phyloP scores from a whole-genome alignment of 1,140 invertebrate genomes.

The Leptopilina boulardi region DNA sequence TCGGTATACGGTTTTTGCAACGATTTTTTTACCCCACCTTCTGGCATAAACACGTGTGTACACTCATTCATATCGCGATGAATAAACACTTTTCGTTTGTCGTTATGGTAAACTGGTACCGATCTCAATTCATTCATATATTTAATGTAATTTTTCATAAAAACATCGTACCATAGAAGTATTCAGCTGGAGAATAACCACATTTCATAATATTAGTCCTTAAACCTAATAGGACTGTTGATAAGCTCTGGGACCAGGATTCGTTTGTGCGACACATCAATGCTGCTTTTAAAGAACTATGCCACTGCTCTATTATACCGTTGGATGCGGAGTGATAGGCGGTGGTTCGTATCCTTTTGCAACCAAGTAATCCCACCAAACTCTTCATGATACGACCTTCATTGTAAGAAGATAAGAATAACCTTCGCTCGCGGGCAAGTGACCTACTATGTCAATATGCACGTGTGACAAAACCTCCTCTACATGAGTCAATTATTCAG shows the following conservation, averaged over 20 bases:
- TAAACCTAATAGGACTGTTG: slow-evolving; percentile 36
- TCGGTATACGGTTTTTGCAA: slow-evolving; percentile 13
- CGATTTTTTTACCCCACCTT: not conserved
- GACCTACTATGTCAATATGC: slow-evolving; percentile 71
- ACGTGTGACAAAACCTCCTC: slow-evolving; percentile 56
- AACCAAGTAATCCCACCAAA: not conserved
- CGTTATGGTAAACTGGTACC: not conserved
- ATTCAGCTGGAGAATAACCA: slow-evolving; percentile 40
- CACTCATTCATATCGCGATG: not conserved
- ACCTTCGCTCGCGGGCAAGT: slow-evolving; percentile 62
- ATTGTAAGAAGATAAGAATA: slow-evolving; percentile 69
- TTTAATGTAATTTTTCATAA: slow-evolving; percentile 37
- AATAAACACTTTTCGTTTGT: not conserved
- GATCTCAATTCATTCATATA: slow-evolving; percentile 42
- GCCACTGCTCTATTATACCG: slow-evolving; percentile 59
- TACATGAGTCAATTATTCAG: too few species aligned
- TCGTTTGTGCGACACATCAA: slow-evolving; percentile 36
- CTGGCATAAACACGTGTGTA: not conserved
- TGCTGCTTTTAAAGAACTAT: slow-evolving; percentile 59
- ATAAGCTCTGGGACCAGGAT: slow-evolving; percentile 44
- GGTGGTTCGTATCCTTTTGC: not conserved
- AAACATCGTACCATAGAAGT: slow-evolving; percentile 56
- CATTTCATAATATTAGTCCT: too few species aligned
- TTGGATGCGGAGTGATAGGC: too few species aligned
- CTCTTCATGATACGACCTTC: slow-evolving; percentile 53